phyloP scores from a whole-genome alignment of 2,113 vertebrate species.

The Perognathus longimembris region DNA sequence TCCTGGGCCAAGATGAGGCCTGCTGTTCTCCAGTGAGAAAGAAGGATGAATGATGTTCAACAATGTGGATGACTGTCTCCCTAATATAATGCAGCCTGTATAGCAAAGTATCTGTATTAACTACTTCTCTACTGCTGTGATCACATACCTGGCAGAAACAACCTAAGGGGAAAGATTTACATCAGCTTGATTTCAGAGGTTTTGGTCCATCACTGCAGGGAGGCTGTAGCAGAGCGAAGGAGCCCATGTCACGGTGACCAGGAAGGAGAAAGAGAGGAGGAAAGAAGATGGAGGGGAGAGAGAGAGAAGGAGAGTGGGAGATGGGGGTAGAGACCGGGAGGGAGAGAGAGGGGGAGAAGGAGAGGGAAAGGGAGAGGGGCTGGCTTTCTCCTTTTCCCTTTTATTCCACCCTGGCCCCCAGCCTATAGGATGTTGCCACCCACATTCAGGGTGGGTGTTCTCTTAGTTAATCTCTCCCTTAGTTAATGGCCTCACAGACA shows the following conservation, averaged over 20 bases:
- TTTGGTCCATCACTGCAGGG: neutral
- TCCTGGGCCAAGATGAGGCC: no score
- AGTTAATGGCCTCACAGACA: neutral
- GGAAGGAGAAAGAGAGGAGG: neutral
- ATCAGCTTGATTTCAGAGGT: neutral
- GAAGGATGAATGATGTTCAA: no score
- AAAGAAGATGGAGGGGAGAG: neutral
- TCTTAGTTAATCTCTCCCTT: neutral
- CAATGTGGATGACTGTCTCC: neutral
- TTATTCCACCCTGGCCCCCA: neutral
- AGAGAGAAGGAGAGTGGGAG: no score
- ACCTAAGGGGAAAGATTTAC: neutral
- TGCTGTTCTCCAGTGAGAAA: no score
- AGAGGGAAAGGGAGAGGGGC: no score
- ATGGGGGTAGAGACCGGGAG: no score
- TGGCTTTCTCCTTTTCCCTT: neutral
- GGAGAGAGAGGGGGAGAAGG: no score
- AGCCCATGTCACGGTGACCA: neutral
- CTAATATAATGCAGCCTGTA: neutral
- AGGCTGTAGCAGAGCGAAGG: neutral
- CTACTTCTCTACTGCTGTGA: neutral
- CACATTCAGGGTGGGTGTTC: neutral
- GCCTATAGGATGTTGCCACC: neutral
- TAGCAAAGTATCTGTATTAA: neutral
- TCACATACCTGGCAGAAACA: neutral